Conservation (phyloP, 2,888 invertebrate genomes). For the Coelogynopora nodosa region DNA sequence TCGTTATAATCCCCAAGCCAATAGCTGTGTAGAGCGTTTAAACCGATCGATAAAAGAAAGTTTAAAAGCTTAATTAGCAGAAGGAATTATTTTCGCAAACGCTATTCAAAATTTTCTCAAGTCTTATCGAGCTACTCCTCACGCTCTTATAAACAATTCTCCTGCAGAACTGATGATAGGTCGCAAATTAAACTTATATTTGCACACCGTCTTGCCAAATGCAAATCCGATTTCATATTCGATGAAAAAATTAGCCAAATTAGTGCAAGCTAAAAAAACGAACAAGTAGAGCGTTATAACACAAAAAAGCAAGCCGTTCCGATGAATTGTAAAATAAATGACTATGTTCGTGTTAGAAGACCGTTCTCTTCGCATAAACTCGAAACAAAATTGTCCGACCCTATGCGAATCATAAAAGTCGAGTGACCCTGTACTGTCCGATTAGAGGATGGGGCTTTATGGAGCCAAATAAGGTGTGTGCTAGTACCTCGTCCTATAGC, state of each 20-base stretch:
- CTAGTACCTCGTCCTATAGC: neutral
- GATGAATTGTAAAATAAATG: constrained; percentile 28
- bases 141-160: neutral
- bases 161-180: constrained; percentile 33
- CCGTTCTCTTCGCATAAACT: constrained; percentile 23
- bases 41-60: constrained; percentile 34
- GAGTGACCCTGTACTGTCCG: constrained; percentile 11
- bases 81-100: constrained; percentile 4
- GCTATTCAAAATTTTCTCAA: constrained; percentile 10
- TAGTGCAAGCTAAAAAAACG: constrained; percentile 10
- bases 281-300: constrained; percentile 18
- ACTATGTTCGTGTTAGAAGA: no score
- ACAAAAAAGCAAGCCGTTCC: neutral
- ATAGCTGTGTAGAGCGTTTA: constrained; percentile 26
- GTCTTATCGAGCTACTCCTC: constrained; percentile 34
- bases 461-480: neutral
- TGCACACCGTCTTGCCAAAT: neutral
- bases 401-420: neutral
- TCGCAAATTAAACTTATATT: constrained; percentile 9
- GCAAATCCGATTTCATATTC: constrained; percentile 7
- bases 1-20: constrained; percentile 15
- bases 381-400: neutral
- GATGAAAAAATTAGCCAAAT: neutral
- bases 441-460: neutral
- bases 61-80: constrained; percentile 4